Conservation (phyloP, 2,113 vertebrate species). For the Upupa epops region DNA sequence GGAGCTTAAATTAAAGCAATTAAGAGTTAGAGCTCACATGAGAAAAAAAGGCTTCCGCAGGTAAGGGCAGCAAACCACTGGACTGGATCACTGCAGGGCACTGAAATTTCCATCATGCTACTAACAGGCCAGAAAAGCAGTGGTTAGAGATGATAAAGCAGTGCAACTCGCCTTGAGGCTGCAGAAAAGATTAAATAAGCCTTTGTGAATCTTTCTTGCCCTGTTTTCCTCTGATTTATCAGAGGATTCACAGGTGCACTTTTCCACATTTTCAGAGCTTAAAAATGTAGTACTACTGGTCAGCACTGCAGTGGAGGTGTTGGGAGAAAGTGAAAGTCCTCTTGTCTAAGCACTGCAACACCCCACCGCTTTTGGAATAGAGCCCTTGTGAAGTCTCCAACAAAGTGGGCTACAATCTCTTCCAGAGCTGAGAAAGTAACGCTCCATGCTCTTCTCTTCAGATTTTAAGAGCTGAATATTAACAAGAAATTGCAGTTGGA, state of each 20-base stretch:
- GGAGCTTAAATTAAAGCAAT: neutral
- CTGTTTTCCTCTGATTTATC: neutral
- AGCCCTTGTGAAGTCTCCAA: neutral
- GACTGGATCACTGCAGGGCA: neutral
- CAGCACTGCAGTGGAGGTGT: neutral
- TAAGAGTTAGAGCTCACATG: neutral
- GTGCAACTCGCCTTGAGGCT: slow-evolving; percentile 21
- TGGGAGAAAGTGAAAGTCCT: neutral
- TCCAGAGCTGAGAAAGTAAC: neutral
- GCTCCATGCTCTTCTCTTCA: neutral
- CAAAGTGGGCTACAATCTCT: neutral
- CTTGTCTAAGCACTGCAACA: neutral
- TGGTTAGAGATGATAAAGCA: slow-evolving; percentile 12
- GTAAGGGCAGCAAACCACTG: neutral
- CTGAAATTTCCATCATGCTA: neutral
- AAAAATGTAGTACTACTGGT: neutral
- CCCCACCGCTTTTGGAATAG: neutral
- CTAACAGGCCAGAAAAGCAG: neutral
- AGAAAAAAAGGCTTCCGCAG: neutral
- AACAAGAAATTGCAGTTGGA: neutral
- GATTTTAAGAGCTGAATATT: neutral
- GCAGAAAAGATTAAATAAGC: slow-evolving; percentile 33
- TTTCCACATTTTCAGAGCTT: neutral
- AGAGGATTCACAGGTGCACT: neutral
- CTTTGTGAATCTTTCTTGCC: neutral